These are phyloP conservation scores for Mus spretus DNA, from an alignment of 2,797 vertebrate genomes.

Conservation along the genomic window DNA sequence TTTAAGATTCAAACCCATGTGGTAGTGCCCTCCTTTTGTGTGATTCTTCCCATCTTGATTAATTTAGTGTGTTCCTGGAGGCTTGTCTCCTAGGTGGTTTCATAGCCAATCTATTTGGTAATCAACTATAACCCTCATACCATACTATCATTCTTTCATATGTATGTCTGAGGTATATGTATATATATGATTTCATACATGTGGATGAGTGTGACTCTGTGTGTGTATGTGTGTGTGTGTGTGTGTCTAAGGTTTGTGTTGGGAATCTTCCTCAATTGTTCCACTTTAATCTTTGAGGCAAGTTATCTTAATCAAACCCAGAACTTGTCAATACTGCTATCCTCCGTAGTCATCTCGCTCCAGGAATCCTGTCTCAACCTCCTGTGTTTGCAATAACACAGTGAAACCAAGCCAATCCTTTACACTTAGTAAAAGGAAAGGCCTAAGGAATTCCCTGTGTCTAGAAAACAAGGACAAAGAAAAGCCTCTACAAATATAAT, in stretches of 20 bases:
- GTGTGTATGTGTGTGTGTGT: background rate
- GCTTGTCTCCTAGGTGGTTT: background rate
- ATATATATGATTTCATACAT: background rate
- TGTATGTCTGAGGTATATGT: background rate
- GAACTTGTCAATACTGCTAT: background rate
- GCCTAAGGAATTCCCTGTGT: background rate
- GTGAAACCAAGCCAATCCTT: background rate
- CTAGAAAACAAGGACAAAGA: background rate
- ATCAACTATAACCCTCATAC: background rate
- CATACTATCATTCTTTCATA: background rate
- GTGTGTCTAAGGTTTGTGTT: background rate
- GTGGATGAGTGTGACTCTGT: background rate
- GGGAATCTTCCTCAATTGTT: background rate
- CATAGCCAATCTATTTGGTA: background rate
- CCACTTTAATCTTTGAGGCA: background rate
- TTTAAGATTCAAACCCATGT: background rate
- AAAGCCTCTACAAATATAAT: background rate
- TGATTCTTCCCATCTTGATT: background rate
- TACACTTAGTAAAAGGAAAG: background rate
- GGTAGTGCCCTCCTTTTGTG: background rate
- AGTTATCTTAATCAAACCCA: background rate
- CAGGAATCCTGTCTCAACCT: background rate
- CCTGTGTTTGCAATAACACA: background rate
- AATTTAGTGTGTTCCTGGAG: background rate
- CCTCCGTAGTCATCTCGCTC: background rate